Evolutionary conservation across 2,113 vertebrate species (phyloP), one percentile per base, ranked within the genome.

Genomic region (Nibea coibor): DNA sequence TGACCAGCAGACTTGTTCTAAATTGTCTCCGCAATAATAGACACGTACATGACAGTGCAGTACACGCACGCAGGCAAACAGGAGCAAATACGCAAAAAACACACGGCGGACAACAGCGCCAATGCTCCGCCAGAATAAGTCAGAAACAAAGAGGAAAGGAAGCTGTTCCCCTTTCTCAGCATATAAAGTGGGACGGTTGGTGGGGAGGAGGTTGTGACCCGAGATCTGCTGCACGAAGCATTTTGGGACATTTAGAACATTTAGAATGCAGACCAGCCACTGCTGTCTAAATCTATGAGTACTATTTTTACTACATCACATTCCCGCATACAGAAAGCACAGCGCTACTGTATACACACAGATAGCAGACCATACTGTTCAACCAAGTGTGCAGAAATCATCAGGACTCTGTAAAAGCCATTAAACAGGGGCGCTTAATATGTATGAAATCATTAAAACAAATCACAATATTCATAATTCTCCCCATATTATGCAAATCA

Each of bases 131-230:
- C 2, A 45, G 28, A 48, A 54, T 28, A 54, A 16, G 50, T 10
- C 16, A 56, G 24, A 51, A 54, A 48, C 3, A 50, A 11, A 50
- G 12, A 51, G 7, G 5, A 65, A 42, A 59, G n/a, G 3, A 24
- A 17, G 10, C 45, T 0, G 5, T 76, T 80, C n/a, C 35, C 57
- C 39, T 47, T 53, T 62, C 64, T 65, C 74, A 81, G 64, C 78
- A 78, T 4, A 63, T 48, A 31, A 64, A 69, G 82, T 69, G 82
- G 89, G 77, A 91, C 84, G 45, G 20, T 51, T 51, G 53, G 15
- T 48, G 45, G 58, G 10, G 24, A 54, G 20, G 61, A 65, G 62
- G 74, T 68, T 47, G 3, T 0, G 3, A 17, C 10, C 50, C n/a
- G 1, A 6, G 5, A 80, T 72, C 20, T 83, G 71, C 72, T 86